Evolutionary conservation across 2,113 vertebrate species (phyloP), one percentile per base, ranked within the genome.

Genomic region (Tricholaema leucomelas): DNA sequence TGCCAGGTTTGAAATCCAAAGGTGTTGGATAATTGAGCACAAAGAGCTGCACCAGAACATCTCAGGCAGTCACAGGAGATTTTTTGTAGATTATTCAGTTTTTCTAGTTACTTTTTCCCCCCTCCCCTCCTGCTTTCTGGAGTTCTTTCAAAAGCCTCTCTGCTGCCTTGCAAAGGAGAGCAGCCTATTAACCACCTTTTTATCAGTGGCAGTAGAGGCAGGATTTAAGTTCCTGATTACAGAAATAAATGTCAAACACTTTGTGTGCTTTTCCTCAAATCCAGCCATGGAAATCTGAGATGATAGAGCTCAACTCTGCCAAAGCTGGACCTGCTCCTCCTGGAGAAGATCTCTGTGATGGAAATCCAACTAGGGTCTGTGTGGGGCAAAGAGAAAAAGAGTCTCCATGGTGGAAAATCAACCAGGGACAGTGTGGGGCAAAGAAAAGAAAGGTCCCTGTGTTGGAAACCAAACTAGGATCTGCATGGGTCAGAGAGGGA

Each of bases 211-310:
- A 59, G 42, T 15, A 38, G 78, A 30, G 70, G 81, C 54, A 46
- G 87, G 59, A 67, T 94, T 88, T 21, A 42, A 42, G 75, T 6
- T 73, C 69, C 71, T 38, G 33, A 85, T 72, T 65, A 74, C 80
- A 28, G 25, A 66, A 87, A 86, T 25, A 54, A 78, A 81, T 5
- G 17, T 14, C 36, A 42, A 42, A 31, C 5, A 1, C 19, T n/a
- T 13, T 2, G 8, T 1, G 15, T 15, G 27, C 10, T 33, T 48
- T 40, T 65, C 24, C 78, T 38, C 21, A 35, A 83, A 38, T 19
- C 73, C 65, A 70, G 12, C 2, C 7, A 0, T 0, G 7, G 69
- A 19, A 72, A 40, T 4, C 19, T 1, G 69, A 33, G n/a, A 4
- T 12, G 23, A 27, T 5, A 28, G 55, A 72, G 42, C 84, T 63